A percentile compares a stretch with the other conserved stretches of the same genome.
Evolutionary conservation across 2,113 vertebrate genomes (phyloP).

Genomic region (Petaurus breviceps): DNA sequence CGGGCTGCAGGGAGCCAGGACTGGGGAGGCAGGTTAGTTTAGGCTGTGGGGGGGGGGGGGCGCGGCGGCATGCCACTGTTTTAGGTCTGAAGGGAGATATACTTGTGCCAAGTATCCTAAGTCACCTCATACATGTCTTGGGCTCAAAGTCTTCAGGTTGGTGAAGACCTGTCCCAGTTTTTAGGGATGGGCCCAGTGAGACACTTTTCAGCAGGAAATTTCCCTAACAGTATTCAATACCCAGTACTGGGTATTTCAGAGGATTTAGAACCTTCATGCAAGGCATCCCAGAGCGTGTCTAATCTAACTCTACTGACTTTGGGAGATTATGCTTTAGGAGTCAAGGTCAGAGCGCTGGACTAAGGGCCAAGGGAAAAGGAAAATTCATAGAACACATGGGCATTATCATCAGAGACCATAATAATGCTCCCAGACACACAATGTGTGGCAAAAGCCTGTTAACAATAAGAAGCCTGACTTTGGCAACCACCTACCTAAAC

Average conservation of each 20-base stretch:
- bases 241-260: not conserved
- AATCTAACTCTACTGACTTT: not conserved
- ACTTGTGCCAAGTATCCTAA: not conserved
- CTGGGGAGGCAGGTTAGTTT: not conserved
- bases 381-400: not conserved
- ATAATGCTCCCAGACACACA: not conserved
- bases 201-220: not conserved
- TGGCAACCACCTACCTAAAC: not conserved
- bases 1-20: not conserved
- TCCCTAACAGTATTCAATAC: not conserved
- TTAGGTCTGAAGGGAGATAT: not conserved
- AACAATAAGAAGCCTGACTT: too few relatives aligned
- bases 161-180: not conserved
- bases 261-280: not conserved
- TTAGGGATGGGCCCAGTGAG: not conserved
- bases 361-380: constrained; percentile 42
- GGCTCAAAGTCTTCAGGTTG: not conserved
- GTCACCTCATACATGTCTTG: not conserved
- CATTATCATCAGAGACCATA: not conserved
- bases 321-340: not conserved
- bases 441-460: too few relatives aligned
- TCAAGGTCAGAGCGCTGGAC: not conserved
- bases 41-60: not conserved
- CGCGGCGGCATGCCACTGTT: not conserved
- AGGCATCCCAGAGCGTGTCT: not conserved